These are phyloP conservation scores for Laticauda colubrina DNA, from an alignment of 2,113 vertebrate genomes.

Conservation along the genomic window DNA sequence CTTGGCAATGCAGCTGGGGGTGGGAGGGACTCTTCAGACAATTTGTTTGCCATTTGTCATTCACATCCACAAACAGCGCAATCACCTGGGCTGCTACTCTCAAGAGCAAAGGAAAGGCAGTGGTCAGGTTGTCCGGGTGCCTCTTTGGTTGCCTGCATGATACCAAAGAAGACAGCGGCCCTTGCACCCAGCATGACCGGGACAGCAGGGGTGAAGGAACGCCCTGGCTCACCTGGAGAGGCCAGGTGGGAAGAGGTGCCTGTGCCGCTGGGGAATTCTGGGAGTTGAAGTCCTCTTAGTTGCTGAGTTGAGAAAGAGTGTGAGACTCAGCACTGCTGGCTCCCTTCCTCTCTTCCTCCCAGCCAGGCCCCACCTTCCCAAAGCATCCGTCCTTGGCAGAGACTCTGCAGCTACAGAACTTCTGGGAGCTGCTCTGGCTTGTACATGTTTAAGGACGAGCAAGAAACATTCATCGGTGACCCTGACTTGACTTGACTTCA, in stretches of 20 bases:
- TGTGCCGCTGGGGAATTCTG: background rate
- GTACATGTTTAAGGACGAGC: background rate
- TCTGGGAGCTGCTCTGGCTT: background rate
- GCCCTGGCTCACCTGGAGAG: too few relatives aligned
- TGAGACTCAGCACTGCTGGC: background rate
- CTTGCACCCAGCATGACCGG: background rate
- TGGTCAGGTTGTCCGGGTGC: background rate
- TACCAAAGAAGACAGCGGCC: background rate
- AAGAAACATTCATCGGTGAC: background rate
- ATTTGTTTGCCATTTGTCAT: background rate
- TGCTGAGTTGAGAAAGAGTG: background rate
- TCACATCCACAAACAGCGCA: background rate
- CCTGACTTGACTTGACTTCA: too few relatives aligned
- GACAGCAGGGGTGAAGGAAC: background rate
- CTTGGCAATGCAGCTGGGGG: background rate
- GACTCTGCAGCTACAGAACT: background rate
- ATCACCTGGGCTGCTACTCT: background rate
- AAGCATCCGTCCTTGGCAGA: background rate
- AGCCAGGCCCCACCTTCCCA: background rate
- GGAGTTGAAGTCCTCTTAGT: background rate
- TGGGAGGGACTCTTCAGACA: background rate
- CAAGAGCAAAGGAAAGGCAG: background rate
- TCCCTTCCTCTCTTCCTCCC: background rate
- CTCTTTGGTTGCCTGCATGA: background rate
- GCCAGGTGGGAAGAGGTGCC: background rate